Evolutionary conservation across 2,113 vertebrate genomes (phyloP).

Genomic region (Melanerpes aurifrons): DNA sequence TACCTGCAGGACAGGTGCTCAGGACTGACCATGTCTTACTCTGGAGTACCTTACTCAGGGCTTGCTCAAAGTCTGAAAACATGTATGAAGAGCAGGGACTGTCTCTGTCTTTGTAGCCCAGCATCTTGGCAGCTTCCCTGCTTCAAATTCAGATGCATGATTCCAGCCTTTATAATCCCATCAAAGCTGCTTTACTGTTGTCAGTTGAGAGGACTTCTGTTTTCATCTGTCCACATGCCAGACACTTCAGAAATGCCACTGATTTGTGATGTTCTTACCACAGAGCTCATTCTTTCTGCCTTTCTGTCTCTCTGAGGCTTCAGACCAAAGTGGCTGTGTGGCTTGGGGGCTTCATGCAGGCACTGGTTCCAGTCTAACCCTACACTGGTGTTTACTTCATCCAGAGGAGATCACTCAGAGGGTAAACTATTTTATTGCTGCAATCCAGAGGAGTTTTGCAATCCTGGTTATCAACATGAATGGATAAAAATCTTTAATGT

Average conservation of each 20-base stretch:
- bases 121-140: neutral
- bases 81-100: neutral
- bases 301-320: neutral
- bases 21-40: neutral
- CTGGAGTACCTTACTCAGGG: neutral
- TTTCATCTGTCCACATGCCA: neutral
- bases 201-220: neutral
- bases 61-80: neutral
- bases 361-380: neutral
- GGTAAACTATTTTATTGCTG: neutral
- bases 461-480: neutral
- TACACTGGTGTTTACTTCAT: neutral
- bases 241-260: neutral
- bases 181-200: neutral
- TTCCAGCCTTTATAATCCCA: neutral
- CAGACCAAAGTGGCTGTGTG: neutral
- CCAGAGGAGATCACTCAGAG: neutral
- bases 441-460: neutral
- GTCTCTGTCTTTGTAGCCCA: neutral
- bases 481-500: neutral
- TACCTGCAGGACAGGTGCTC: neutral
- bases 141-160: neutral
- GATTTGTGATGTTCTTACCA: neutral
- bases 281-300: neutral
- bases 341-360: accelerated